phyloP scores from a whole-genome alignment of 2,888 invertebrate genomes.

The Hermaeophaga mercurialis region DNA sequence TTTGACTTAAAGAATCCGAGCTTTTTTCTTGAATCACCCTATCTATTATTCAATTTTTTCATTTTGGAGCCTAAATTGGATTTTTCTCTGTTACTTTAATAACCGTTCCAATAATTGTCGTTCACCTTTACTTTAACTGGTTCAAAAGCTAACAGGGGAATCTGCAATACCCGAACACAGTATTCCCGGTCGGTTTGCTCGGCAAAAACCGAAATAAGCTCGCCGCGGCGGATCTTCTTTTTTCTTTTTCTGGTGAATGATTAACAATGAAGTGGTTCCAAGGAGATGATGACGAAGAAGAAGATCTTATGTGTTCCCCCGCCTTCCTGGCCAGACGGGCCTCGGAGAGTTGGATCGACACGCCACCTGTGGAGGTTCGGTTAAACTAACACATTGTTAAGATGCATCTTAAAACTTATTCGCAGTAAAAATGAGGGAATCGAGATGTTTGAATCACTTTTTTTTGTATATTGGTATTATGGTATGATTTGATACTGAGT shows the following conservation, averaged over 20 bases:
- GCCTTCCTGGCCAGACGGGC: conserved; percentile 85
- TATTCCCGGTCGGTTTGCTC: conserved; percentile 7
- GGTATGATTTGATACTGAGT: background rate
- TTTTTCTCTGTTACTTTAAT: too few species aligned
- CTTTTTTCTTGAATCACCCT: too few species aligned
- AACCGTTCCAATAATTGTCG: too few species aligned
- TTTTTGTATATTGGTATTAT: background rate
- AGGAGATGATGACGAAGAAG: conserved; percentile 80
- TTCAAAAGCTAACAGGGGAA: conserved; percentile 1
- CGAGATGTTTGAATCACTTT: background rate
- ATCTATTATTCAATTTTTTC: too few species aligned
- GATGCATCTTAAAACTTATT: background rate
- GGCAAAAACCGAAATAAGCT: conserved; percentile 5
- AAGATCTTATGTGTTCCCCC: conserved; percentile 85
- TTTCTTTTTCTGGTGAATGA: conserved; percentile 8
- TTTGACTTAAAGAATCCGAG: too few species aligned
- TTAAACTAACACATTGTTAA: background rate
- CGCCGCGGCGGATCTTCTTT: background rate
- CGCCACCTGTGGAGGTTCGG: conserved; percentile 81
- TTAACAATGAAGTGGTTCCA: conserved; percentile 76
- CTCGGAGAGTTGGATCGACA: conserved; percentile 88
- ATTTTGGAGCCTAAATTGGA: too few species aligned
- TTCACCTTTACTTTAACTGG: conserved; percentile 37
- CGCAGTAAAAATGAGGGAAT: too few species aligned
- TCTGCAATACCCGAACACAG: conserved; percentile 12